These are phyloP conservation scores for Diceros bicornis DNA, from an alignment of 2,797 vertebrate species.

Conservation along the genomic window DNA sequence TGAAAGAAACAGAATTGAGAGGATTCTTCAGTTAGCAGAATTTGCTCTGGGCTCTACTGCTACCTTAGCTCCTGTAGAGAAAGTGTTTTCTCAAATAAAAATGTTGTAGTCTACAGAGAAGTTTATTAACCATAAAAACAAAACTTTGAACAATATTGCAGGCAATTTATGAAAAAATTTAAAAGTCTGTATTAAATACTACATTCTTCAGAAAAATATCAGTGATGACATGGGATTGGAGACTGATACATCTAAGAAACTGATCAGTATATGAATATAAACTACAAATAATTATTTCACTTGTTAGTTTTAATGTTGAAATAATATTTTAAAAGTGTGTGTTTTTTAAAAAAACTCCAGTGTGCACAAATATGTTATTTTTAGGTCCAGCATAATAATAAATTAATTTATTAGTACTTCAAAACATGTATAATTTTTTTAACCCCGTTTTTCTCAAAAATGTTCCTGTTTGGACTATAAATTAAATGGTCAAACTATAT, in stretches of 20 bases:
- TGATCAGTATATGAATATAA: neutral
- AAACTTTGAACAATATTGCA: neutral
- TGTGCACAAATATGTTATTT: neutral
- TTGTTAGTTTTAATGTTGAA: neutral
- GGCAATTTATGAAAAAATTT: neutral
- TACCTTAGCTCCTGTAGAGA: neutral
- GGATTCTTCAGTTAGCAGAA: neutral
- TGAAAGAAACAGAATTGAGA: neutral
- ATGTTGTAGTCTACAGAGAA: neutral
- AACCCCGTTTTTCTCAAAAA: neutral
- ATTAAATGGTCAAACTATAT: neutral
- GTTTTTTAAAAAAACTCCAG: neutral
- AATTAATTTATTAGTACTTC: neutral
- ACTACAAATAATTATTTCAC: neutral
- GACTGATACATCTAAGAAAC: neutral
- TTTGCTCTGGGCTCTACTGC: neutral
- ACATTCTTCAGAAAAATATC: neutral
- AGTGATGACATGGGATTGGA: neutral
- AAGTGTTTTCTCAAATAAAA: neutral
- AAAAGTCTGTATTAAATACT: neutral
- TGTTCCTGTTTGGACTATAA: neutral
- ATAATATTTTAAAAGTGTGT: neutral
- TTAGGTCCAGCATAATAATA: neutral
- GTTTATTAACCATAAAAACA: neutral
- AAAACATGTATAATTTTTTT: neutral